Conservation (phyloP, 2,113 vertebrate species). For the Zosterops lateralis region DNA sequence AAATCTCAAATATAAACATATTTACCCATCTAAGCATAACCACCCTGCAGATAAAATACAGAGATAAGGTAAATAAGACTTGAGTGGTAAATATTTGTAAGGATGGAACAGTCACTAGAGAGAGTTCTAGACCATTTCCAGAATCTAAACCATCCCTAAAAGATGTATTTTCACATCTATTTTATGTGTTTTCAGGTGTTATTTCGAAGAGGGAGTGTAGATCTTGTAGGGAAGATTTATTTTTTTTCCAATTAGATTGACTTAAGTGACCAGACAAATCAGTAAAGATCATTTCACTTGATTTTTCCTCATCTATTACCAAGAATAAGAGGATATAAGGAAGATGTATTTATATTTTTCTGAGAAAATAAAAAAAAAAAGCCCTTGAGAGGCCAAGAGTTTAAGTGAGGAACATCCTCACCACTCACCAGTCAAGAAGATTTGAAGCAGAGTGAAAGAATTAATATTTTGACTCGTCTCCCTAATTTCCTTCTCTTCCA, state of each 20-base stretch:
- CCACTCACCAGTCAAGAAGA: neutral
- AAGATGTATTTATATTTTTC: neutral
- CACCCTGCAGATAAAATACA: neutral
- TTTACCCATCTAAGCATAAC: neutral
- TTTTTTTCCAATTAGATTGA: neutral
- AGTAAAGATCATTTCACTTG: neutral
- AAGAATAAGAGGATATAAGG: neutral
- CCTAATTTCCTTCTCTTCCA: neutral
- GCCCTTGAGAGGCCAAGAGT: neutral
- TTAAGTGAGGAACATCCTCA: neutral
- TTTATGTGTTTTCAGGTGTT: neutral
- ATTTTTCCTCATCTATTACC: neutral
- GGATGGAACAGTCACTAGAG: neutral
- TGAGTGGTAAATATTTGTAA: neutral
- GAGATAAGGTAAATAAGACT: neutral
- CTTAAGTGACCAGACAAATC: neutral
- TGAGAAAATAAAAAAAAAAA: neutral
- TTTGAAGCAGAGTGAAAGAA: neutral
- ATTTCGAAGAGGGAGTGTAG: neutral
- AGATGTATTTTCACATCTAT: neutral
- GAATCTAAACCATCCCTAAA: neutral
- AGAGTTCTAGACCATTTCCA: neutral
- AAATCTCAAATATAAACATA: neutral
- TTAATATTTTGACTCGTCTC: neutral
- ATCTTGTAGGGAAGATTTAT: accelerated